phyloP scores from a whole-genome alignment of 2,797 vertebrate genomes.

The Siniperca obscura region DNA sequence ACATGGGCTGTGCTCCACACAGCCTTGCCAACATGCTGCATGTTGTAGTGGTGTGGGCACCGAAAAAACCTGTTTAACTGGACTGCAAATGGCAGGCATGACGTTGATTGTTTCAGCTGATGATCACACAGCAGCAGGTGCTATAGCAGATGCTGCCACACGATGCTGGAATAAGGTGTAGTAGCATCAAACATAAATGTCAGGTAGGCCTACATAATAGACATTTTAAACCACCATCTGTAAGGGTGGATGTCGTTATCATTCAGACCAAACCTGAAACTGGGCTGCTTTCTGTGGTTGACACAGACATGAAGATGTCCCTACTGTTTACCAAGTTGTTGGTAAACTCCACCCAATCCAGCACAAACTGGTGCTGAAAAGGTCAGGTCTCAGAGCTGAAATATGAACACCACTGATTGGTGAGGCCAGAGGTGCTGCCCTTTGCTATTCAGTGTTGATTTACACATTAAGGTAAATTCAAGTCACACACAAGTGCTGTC shows the following conservation, averaged over 20 bases:
- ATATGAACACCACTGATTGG: not conserved
- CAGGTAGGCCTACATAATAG: no score
- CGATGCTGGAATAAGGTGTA: not conserved
- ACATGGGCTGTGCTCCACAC: not conserved
- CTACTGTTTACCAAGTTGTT: not conserved
- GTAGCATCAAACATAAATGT: not conserved
- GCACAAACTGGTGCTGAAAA: not conserved
- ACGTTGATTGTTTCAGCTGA: not conserved
- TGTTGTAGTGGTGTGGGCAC: not conserved
- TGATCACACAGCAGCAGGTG: not conserved
- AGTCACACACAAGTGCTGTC: not conserved
- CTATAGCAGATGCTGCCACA: not conserved
- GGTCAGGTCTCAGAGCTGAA: not conserved
- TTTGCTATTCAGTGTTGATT: not conserved
- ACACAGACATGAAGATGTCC: not conserved
- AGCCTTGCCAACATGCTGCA: not conserved
- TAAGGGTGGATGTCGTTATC: not conserved
- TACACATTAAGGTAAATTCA: not conserved
- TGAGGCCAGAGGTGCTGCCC: not conserved
- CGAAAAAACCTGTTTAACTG: not conserved
- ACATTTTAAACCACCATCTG: not conserved
- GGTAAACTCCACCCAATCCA: not conserved
- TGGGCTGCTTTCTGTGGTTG: not conserved
- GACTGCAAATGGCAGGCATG: not conserved
- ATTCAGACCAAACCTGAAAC: not conserved